Evolutionary conservation across 2,888 invertebrate species (phyloP), one percentile per base, ranked within the genome.

Genomic region (Lissocephala sabroskyi): DNA sequence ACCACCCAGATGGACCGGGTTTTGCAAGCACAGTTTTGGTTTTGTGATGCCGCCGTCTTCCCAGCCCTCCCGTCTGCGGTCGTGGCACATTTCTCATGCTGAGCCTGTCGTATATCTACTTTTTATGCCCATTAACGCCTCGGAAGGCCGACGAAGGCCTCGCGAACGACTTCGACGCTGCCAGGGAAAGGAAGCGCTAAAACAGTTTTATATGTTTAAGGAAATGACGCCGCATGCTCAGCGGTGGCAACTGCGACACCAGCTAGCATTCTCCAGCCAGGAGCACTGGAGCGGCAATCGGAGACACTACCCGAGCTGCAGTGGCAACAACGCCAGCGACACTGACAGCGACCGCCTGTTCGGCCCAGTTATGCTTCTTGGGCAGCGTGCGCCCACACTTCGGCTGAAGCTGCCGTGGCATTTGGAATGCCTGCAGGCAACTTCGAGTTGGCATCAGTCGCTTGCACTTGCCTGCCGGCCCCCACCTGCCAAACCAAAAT

Each of bases 141-240:
- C 48, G 54, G 61, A 57, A 66, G 49, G 57, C 56, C 65, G 59
- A 51, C 54, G 52, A 65, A 23, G 23, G 4, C 23, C 3, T 5
- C 23, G 23, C 23, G 23, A 23, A n/a, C 23, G 4, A 23, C 4
- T 23, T 23, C 23, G 23, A n/a, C n/a, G n/a, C n/a, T n/a, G n/a
- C n/a, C n/a, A n/a, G n/a, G 30, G 65, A 65, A 65, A 68, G 65
- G 65, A 65, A 68, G 65, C 68, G 65, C 65, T 64, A 68, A 65
- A 65, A 67, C 62, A 65, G 70, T 59, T 68, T 68, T 65, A 68
- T 65, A 62, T 68, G 70, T 68, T 65, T 65, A 65, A 68, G 65
- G 68, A 65, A 65, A 65, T 68, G 70, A 56, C 46, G 43, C 59
- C 65, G 52, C 52, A 53, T 56, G 58, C 58, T 58, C 41, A 52